Percentiles rank a stretch among this genome's conserved stretches.
Evolutionary conservation across 2,888 invertebrate species (phyloP).

Genomic region (Physocephala rufipes): DNA sequence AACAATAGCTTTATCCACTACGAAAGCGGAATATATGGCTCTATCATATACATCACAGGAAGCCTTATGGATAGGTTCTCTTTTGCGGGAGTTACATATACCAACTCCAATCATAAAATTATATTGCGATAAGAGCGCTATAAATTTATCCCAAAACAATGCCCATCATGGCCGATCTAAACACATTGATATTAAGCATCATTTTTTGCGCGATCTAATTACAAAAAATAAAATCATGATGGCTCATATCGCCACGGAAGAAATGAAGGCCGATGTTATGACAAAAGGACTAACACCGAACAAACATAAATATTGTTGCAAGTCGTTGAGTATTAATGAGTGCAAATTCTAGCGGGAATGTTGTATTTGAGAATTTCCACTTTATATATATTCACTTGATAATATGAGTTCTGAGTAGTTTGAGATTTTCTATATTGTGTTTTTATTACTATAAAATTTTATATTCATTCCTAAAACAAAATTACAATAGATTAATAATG

Average conservation of each 20-base stretch:
- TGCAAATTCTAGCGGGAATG: constrained; percentile 11
- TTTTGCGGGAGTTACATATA: not conserved
- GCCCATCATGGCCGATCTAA: not conserved
- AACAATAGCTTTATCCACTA: constrained; percentile 10
- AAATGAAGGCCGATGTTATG: constrained; percentile 7
- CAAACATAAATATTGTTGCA: not conserved
- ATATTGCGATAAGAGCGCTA: not conserved
- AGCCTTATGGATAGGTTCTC: constrained; percentile 32
- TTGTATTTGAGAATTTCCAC: constrained; percentile 10
- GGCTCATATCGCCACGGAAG: not conserved
- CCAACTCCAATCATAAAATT: not conserved
- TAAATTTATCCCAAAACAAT: not conserved
- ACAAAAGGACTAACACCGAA: not conserved
- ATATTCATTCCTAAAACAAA: too few species aligned
- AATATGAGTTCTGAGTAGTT: too few species aligned
- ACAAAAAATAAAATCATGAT: too few species aligned
- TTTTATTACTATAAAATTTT: too few species aligned
- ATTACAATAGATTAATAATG: too few species aligned
- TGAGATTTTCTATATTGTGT: too few species aligned
- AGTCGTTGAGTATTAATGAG: not conserved
- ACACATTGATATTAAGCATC: not conserved
- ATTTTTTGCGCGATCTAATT: not conserved
- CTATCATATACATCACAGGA: constrained; percentile 37
- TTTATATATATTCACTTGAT: too few species aligned
- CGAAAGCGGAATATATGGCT: constrained; percentile 42